These are phyloP conservation scores for Serranus cabrilla DNA, from an alignment of 2,797 vertebrate genomes.

Conservation along the genomic window DNA sequence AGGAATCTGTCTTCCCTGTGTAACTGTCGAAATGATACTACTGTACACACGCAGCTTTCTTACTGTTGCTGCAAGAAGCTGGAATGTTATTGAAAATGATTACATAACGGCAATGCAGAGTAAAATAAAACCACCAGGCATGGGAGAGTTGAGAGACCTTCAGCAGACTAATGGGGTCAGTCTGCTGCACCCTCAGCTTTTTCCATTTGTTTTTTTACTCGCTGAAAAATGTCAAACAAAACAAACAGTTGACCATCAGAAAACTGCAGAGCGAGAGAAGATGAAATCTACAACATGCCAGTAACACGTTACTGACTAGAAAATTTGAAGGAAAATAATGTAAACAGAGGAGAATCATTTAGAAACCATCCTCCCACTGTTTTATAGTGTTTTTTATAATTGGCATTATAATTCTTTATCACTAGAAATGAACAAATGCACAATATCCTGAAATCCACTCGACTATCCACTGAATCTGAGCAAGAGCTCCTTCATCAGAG, in stretches of 20 bases:
- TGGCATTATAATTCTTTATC: too few species aligned
- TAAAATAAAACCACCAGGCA: constrained; percentile 23
- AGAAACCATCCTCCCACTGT: too few species aligned
- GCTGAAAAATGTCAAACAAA: neutral
- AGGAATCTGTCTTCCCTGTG: neutral
- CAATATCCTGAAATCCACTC: constrained; percentile 8
- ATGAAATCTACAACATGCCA: neutral
- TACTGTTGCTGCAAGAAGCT: neutral
- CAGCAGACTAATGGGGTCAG: constrained; percentile 23
- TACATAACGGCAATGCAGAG: constrained; percentile 10
- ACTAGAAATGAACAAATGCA: neutral
- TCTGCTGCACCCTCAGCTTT: neutral
- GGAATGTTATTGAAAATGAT: constrained; percentile 25
- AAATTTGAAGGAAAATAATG: too few species aligned
- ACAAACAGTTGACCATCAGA: neutral
- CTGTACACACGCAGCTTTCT: neutral
- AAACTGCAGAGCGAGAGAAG: neutral
- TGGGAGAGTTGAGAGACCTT: constrained; percentile 8
- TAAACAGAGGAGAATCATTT: too few species aligned
- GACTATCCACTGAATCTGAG: neutral
- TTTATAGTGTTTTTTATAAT: too few species aligned
- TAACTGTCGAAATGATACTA: neutral
- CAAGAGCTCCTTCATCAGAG: constrained; percentile 13
- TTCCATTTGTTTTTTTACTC: constrained; percentile 17
- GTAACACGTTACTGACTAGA: too few species aligned